A percentile compares a stretch with the other conserved stretches of the same genome.
Conservation (phyloP, 2,888 invertebrate genomes). For the Mechanitis mazaeus region DNA sequence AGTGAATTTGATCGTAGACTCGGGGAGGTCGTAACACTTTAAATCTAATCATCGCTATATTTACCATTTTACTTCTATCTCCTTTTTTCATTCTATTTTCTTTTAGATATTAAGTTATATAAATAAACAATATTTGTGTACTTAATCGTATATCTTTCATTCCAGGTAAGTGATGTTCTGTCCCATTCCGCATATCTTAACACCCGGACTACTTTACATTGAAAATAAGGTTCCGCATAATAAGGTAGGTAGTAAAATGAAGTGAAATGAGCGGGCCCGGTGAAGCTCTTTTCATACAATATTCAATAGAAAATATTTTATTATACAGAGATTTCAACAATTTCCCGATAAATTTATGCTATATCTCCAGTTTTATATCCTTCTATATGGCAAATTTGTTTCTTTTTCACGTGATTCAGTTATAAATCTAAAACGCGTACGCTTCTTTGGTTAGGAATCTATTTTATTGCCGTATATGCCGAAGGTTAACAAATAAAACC, state of each 20-base stretch:
- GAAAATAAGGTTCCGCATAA: constrained; percentile 54
- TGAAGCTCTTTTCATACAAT: constrained; percentile 73
- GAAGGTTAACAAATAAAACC: constrained; percentile 77
- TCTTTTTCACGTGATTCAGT: constrained; percentile 71
- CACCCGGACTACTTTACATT: constrained; percentile 24
- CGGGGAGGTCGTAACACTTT: constrained; percentile 40
- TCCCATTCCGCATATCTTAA: constrained; percentile 15
- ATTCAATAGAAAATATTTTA: constrained; percentile 76
- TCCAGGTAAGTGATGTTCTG: constrained; percentile 49
- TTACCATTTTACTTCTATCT: constrained; percentile 22
- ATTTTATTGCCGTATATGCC: constrained; percentile 73
- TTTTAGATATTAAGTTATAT: background rate
- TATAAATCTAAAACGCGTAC: constrained; percentile 71
- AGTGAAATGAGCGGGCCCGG: constrained; percentile 67
- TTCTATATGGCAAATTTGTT: constrained; percentile 69
- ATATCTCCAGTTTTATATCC: constrained; percentile 71
- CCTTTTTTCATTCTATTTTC: constrained; percentile 9
- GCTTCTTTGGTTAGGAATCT: constrained; percentile 72
- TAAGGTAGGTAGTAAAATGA: constrained; percentile 66
- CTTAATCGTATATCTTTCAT: constrained; percentile 35
- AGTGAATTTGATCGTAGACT: constrained; percentile 63
- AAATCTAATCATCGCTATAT: constrained; percentile 56
- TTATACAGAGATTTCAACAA: constrained; percentile 73
- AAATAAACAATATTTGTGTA: constrained; percentile 9
- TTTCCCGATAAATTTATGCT: constrained; percentile 70